A percentile compares a stretch with the other conserved stretches of the same genome.
phyloP scores from a whole-genome alignment of 2,113 vertebrate species.

The Triplophysa dalaica region DNA sequence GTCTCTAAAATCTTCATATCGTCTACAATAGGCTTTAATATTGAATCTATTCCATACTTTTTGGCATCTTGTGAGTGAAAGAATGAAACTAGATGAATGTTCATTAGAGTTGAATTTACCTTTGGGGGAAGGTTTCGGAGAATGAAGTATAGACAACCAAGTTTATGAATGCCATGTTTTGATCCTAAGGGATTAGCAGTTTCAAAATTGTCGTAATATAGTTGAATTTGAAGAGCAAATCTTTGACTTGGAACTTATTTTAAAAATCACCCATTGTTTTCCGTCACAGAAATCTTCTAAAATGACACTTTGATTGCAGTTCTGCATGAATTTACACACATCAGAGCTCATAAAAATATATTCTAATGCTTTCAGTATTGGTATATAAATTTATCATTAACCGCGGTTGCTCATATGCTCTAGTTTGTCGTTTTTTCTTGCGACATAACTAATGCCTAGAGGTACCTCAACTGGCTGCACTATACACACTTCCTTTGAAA shows the following conservation, averaged over 20 bases:
- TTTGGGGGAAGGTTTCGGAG: background rate
- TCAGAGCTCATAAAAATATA: constrained; percentile 7
- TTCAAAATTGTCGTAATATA: background rate
- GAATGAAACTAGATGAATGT: background rate
- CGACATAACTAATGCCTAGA: background rate
- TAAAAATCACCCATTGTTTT: too few species aligned
- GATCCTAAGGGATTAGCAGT: background rate
- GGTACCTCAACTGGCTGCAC: constrained; percentile 8
- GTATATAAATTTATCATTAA: background rate
- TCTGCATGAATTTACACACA: background rate
- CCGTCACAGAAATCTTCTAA: constrained; percentile 13
- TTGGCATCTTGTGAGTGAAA: background rate
- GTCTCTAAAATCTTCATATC: background rate
- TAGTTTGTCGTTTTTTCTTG: background rate
- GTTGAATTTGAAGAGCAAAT: constrained; percentile 13
- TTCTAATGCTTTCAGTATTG: background rate
- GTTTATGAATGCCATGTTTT: background rate
- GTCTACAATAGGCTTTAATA: background rate
- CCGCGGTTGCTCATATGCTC: background rate
- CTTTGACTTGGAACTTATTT: background rate
- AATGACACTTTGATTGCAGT: constrained; percentile 2
- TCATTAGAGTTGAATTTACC: background rate
- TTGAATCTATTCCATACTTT: background rate
- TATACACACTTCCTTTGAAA: background rate
- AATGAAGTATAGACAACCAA: background rate